phyloP scores from a whole-genome alignment of 1,140 invertebrate species.

The Coenobita brevimanus region DNA sequence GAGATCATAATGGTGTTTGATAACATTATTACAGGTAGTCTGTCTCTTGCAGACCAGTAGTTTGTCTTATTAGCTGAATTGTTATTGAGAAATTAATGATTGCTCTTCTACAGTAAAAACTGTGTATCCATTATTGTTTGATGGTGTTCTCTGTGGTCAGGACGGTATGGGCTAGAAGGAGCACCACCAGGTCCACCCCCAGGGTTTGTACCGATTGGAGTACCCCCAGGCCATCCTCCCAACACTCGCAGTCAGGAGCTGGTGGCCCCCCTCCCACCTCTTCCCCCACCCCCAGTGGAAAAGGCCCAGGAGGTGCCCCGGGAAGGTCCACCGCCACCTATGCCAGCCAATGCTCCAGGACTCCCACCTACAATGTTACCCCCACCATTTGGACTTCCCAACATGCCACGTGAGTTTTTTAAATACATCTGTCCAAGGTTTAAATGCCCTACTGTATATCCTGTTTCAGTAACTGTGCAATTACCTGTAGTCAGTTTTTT shows the following conservation, averaged over 20 bases:
- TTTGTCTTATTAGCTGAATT: no score
- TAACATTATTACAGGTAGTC: no score
- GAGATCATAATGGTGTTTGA: no score
- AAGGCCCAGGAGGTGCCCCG: slow-evolving; percentile 34
- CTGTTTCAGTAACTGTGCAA: no score
- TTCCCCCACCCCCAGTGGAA: slow-evolving; percentile 75
- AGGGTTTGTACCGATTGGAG: slow-evolving; percentile 75
- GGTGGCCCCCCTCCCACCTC: slow-evolving; percentile 74
- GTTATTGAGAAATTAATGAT: no score
- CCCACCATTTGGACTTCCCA: slow-evolving; percentile 75
- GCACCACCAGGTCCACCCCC: slow-evolving; percentile 72
- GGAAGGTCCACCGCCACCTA: slow-evolving; percentile 43
- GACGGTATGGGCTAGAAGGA: slow-evolving; percentile 71
- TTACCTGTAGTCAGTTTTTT: no score
- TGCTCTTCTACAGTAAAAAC: no score
- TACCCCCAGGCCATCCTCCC: slow-evolving; percentile 79
- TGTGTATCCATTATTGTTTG: no score
- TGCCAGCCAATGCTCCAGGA: slow-evolving; percentile 52
- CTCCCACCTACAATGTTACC: slow-evolving; percentile 73
- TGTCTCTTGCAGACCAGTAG: no score
- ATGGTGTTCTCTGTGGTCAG: slow-evolving; percentile 3
- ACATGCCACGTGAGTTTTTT: slow-evolving; percentile 75
- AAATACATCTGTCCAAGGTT: no score
- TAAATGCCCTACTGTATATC: no score
- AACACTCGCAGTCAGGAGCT: slow-evolving; percentile 38